A percentile compares a stretch with the other conserved stretches of the same genome.
These are phyloP conservation scores for Galago senegalensis DNA, from an alignment of 2,797 vertebrate species.

Conservation along the genomic window DNA sequence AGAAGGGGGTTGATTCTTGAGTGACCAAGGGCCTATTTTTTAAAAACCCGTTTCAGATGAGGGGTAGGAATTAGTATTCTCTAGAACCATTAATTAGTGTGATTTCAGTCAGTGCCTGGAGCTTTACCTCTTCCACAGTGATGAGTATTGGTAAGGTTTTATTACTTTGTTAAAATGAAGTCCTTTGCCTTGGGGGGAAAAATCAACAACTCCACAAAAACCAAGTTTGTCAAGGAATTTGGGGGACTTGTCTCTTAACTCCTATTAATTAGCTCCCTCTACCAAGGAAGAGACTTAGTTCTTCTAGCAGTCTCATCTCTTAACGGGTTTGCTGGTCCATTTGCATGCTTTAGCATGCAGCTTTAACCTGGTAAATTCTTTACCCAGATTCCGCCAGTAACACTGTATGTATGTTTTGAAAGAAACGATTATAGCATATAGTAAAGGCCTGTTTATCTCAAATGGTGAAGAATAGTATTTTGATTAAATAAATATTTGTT, in stretches of 20 bases:
- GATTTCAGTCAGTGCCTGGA: slow-evolving; percentile 81
- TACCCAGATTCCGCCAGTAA: neutral
- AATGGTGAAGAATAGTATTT: slow-evolving; percentile 11
- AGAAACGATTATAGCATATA: neutral
- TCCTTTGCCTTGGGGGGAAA: slow-evolving; percentile 75
- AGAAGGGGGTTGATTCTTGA: slow-evolving; percentile 72
- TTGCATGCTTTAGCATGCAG: neutral
- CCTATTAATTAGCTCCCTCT: slow-evolving; percentile 64
- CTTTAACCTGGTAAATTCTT: neutral
- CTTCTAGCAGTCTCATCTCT: slow-evolving; percentile 12
- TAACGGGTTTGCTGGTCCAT: neutral
- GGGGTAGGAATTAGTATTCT: slow-evolving; percentile 61
- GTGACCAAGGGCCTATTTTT: slow-evolving; percentile 74
- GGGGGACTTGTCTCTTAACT: slow-evolving; percentile 50
- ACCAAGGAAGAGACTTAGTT: neutral
- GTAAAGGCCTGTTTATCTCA: slow-evolving; percentile 3
- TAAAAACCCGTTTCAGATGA: slow-evolving; percentile 54
- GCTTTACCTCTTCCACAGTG: slow-evolving; percentile 78
- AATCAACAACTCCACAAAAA: slow-evolving; percentile 64
- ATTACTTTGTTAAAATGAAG: slow-evolving; percentile 85
- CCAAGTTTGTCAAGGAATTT: slow-evolving; percentile 73
- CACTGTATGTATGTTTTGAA: neutral
- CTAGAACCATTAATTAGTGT: slow-evolving; percentile 75
- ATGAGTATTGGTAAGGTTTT: slow-evolving; percentile 84
- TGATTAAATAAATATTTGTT: slow-evolving; percentile 38